Conservation (phyloP, 2,797 vertebrate species). For the Mus caroli region DNA sequence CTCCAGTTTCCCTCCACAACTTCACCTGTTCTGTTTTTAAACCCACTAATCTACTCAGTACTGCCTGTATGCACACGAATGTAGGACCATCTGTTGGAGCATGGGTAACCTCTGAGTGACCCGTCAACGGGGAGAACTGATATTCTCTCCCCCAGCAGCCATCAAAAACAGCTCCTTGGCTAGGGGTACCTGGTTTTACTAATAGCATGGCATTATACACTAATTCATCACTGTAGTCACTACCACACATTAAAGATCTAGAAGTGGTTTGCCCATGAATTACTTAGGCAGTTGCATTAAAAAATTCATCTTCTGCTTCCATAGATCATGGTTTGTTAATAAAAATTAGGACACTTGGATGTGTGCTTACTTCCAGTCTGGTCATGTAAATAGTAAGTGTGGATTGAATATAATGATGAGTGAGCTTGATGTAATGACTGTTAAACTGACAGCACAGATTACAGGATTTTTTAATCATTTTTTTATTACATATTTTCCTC, state of each 20-base stretch:
- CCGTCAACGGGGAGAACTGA: neutral
- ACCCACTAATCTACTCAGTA: too few species aligned
- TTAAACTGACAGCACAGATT: neutral
- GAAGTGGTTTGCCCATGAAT: neutral
- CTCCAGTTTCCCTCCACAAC: neutral
- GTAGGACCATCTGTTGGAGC: neutral
- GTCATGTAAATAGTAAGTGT: neutral
- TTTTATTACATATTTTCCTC: too few species aligned
- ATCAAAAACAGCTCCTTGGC: neutral
- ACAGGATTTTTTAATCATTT: too few species aligned
- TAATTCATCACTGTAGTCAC: neutral
- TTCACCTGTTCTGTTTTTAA: neutral
- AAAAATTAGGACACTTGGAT: slow-evolving; percentile 29
- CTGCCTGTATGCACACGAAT: too few species aligned
- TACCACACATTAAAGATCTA: neutral
- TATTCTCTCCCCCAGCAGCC: neutral
- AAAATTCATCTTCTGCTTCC: slow-evolving; percentile 56
- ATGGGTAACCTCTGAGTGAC: neutral
- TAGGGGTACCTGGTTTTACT: slow-evolving; percentile 68
- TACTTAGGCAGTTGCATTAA: neutral
- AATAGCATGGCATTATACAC: neutral
- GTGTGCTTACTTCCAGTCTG: slow-evolving; percentile 74
- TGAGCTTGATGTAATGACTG: accelerated
- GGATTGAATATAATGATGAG: neutral
- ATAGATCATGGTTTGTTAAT: slow-evolving; percentile 31